A percentile compares a stretch with the other conserved stretches of the same genome.
phyloP scores from a whole-genome alignment of 2,888 invertebrate species.

The Cosmopolites sordidus region DNA sequence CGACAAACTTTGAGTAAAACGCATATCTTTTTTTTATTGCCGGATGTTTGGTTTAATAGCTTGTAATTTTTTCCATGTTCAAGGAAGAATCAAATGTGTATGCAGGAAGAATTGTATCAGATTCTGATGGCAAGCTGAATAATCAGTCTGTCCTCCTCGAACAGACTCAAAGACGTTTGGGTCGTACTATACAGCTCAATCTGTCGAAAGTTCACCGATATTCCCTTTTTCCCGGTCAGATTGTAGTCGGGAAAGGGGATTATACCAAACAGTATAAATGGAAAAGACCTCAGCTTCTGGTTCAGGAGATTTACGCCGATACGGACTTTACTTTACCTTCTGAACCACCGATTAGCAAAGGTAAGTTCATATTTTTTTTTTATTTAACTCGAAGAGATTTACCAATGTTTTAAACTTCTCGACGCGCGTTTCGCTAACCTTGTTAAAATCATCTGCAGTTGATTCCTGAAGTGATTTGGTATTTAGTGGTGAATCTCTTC shows the following conservation, averaged over 20 bases:
- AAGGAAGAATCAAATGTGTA: slow-evolving; percentile 1
- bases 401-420: too few species aligned
- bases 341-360: slow-evolving; percentile 47
- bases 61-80: slow-evolving; percentile 1
- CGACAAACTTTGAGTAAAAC: too few species aligned
- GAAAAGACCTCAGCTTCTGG: slow-evolving; percentile 50
- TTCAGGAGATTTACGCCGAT: slow-evolving; percentile 61
- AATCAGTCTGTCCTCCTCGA: slow-evolving; percentile 66
- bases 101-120: slow-evolving; percentile 69
- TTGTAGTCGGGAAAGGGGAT: slow-evolving; percentile 68
- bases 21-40: too few species aligned
- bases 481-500: too few species aligned
- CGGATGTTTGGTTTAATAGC: not conserved
- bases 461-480: too few species aligned
- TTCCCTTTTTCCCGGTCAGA: slow-evolving; percentile 75
- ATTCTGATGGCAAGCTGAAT: slow-evolving; percentile 69
- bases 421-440: too few species aligned
- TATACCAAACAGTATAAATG: slow-evolving; percentile 54
- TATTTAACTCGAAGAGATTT: too few species aligned
- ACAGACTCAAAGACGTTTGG: slow-evolving; percentile 57
- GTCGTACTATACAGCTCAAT: slow-evolving; percentile 45
- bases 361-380: slow-evolving; percentile 28
- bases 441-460: too few species aligned
- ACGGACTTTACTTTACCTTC: slow-evolving; percentile 48
- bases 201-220: slow-evolving; percentile 55